phyloP scores from a whole-genome alignment of 2,113 vertebrate genomes.

The Campylorhamphus procurvoides region DNA sequence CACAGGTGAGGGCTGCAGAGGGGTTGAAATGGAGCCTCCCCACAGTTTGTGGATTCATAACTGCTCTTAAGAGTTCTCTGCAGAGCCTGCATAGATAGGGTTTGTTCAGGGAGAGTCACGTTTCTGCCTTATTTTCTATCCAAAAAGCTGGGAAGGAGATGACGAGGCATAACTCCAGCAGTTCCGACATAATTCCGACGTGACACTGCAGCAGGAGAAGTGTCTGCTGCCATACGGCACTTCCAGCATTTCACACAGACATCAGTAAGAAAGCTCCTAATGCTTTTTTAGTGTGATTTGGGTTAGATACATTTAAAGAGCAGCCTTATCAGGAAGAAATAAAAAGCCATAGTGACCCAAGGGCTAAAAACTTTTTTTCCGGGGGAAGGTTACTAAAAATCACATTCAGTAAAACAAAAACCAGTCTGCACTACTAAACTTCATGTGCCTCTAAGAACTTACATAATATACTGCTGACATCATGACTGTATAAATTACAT shows the following conservation, averaged over 20 bases:
- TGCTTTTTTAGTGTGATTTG: not conserved
- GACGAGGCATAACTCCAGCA: not conserved
- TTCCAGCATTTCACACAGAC: not conserved
- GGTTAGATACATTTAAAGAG: not conserved
- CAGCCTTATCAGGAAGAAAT: not conserved
- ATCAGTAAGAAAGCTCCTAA: not conserved
- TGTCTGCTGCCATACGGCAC: not conserved
- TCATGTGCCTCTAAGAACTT: conserved; percentile 67
- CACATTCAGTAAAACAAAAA: conserved; percentile 47
- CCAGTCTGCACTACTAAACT: conserved; percentile 36
- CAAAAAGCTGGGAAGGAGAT: not conserved
- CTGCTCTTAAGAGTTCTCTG: not conserved
- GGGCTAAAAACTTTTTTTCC: not conserved
- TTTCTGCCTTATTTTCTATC: not conserved
- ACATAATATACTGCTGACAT: conserved; percentile 74
- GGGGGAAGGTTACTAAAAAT: conserved; percentile 50
- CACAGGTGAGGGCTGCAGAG: not conserved
- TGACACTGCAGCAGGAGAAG: not conserved
- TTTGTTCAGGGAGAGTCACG: not conserved
- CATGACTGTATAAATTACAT: conserved; percentile 70
- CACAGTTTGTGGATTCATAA: not conserved
- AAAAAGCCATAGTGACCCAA: not conserved
- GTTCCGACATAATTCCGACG: not conserved
- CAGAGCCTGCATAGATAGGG: not conserved
- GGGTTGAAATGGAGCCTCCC: not conserved